Conservation (phyloP, 2,113 vertebrate species). For the human region GRCh38 chr5:56328501-56329000, state of each 20-base stretch:
- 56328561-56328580: neutral
- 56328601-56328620: neutral
- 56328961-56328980: neutral
- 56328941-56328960: neutral
- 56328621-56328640: neutral
- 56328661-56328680: neutral
- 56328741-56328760: neutral
- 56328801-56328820: neutral
- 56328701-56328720: neutral
- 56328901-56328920: neutral
- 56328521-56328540: neutral
- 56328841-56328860: neutral
- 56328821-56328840: neutral
- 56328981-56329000: neutral
- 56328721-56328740: neutral
- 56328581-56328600: neutral
- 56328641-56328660: neutral
- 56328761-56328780: neutral
- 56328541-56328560: neutral
- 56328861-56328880: neutral
- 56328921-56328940: neutral
- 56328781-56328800: neutral
- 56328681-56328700: neutral
- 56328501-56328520: neutral
- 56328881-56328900: neutral